Percentiles rank a stretch among this genome's conserved stretches.
Conservation (phyloP, 1,140 invertebrate species). For the Temnothorax curvispinosus region DNA sequence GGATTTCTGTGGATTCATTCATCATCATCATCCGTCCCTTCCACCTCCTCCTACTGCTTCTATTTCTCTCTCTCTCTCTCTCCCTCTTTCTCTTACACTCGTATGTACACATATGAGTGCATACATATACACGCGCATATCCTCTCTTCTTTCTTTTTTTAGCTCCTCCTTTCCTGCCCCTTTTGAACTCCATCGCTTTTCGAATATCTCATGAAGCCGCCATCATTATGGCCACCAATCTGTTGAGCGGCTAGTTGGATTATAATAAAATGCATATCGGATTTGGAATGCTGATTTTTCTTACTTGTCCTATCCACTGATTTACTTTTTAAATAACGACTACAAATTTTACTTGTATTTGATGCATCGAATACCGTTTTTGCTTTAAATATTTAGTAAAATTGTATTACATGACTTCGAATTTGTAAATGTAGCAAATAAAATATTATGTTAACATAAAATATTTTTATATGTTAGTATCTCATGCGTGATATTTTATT, state of each 20-base stretch:
- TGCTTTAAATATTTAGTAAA: background rate
- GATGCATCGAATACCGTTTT: background rate
- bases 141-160: constrained; percentile 68
- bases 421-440: background rate
- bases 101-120: background rate
- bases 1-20: constrained; percentile 81
- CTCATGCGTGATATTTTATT: background rate
- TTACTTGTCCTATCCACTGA: background rate
- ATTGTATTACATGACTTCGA: background rate
- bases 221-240: constrained; percentile 75
- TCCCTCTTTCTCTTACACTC: constrained; percentile 52
- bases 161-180: constrained; percentile 67
- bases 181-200: constrained; percentile 73
- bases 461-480: background rate
- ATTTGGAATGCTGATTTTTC: constrained; percentile 57
- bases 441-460: background rate
- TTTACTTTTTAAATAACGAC: background rate
- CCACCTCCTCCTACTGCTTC: constrained; percentile 64
- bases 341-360: background rate
- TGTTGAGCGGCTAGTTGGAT: constrained; percentile 39
- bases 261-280: constrained; percentile 70
- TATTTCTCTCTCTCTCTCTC: constrained; percentile 29
- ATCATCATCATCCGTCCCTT: constrained; percentile 83
- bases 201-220: constrained; percentile 78
- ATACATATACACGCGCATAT: background rate